Conservation (phyloP, 2,888 invertebrate genomes). For the Vanessa cardui region DNA sequence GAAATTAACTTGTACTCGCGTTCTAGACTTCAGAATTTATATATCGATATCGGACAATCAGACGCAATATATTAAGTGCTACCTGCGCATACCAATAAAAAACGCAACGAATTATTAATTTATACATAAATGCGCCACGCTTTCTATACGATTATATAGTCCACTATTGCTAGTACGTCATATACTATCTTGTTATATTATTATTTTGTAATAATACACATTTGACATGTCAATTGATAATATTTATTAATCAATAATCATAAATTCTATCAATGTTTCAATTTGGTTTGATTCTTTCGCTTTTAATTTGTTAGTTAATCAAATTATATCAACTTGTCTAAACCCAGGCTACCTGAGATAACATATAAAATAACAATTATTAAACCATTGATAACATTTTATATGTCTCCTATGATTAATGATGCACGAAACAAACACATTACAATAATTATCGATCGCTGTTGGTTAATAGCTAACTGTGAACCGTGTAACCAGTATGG, state of each 20-base stretch:
- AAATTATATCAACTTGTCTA: too few relatives aligned
- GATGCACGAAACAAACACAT: slow-evolving; percentile 36
- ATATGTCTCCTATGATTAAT: slow-evolving; percentile 28
- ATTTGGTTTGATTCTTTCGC: too few relatives aligned
- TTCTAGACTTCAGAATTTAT: background rate
- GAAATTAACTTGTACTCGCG: too few relatives aligned
- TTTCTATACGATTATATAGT: slow-evolving; percentile 3
- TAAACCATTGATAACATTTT: background rate
- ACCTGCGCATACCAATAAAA: background rate
- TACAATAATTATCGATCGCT: slow-evolving; percentile 30
- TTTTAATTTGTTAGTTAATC: too few relatives aligned
- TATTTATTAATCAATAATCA: too few relatives aligned
- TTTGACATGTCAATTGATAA: background rate
- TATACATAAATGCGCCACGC: slow-evolving; percentile 3
- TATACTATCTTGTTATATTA: background rate
- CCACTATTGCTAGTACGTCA: background rate
- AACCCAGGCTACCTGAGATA: too few relatives aligned
- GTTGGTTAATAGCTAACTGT: slow-evolving; percentile 21
- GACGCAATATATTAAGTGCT: background rate
- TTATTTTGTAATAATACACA: background rate
- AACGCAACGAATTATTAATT: background rate
- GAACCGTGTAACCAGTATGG: slow-evolving; percentile 10
- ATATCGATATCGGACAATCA: background rate
- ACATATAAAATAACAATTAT: background rate
- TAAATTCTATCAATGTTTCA: background rate